Evolutionary conservation across 2,888 invertebrate genomes (phyloP).

Genomic region (Polyploca ridens): DNA sequence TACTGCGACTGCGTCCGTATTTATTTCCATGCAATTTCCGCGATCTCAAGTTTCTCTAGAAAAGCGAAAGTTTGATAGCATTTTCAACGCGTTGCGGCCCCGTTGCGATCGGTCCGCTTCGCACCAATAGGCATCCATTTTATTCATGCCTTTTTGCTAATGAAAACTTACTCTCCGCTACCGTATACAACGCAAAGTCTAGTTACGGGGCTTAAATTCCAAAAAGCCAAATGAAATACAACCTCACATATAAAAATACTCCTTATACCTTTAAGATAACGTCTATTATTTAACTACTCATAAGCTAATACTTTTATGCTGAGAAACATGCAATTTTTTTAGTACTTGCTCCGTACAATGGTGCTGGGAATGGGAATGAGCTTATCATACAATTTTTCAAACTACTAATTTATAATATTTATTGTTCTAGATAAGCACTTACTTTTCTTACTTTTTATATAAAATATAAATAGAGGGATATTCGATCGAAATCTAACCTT

Average conservation of each 20-base stretch:
- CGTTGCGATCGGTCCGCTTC: conserved; percentile 37
- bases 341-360: no score
- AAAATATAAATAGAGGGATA: no score
- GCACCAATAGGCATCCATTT: conserved; percentile 43
- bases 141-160: conserved; percentile 48
- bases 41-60: conserved; percentile 68
- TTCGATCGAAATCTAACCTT: no score
- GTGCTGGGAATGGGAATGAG: no score
- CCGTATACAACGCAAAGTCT: conserved; percentile 13
- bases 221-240: neutral
- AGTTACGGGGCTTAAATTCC: neutral
- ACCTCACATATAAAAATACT: neutral
- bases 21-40: conserved; percentile 74
- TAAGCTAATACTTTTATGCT: no score
- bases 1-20: conserved; percentile 60
- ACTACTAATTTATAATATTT: no score
- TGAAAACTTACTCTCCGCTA: conserved; percentile 36
- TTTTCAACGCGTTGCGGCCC: conserved; percentile 43
- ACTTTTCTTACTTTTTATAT: no score
- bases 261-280: neutral
- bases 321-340: no score
- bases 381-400: no score
- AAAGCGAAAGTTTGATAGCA: conserved; percentile 65
- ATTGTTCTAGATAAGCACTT: no score
- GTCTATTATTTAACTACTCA: neutral